phyloP scores from a whole-genome alignment of 1,140 invertebrate species.

The Caenorhabditis latens region DNA sequence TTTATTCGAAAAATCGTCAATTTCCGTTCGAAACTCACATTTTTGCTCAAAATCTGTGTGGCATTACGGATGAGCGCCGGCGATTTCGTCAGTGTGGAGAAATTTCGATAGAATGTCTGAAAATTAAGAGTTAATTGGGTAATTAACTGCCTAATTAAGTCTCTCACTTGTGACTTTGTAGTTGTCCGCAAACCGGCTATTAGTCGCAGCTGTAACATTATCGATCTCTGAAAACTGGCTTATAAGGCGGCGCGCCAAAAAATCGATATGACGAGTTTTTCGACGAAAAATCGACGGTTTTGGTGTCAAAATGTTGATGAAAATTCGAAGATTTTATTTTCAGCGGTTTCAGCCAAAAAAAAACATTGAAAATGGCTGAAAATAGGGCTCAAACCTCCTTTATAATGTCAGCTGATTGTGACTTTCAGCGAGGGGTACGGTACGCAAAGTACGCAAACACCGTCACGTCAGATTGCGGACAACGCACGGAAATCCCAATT shows the following conservation, averaged over 20 bases:
- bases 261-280: no score
- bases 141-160: not conserved
- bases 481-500: not conserved
- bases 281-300: not conserved
- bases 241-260: not conserved
- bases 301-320: not conserved
- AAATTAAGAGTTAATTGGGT: not conserved
- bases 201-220: conserved; percentile 45
- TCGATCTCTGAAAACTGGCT: conserved; percentile 47
- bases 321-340: not conserved
- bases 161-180: not conserved
- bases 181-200: conserved; percentile 5
- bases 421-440: not conserved
- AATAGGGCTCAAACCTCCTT: not conserved
- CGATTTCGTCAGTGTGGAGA: conserved; percentile 4
- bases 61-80: not conserved
- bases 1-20: no score
- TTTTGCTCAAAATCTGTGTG: conserved; percentile 5
- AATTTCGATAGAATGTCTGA: conserved; percentile 15
- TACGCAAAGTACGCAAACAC: conserved; percentile 27
- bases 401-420: conserved; percentile 17
- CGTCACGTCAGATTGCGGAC: not conserved
- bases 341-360: not conserved
- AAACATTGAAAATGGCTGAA: conserved; percentile 1
- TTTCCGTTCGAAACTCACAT: not conserved